Conservation (phyloP, 2,888 invertebrate genomes). For the Crepidodera aurea region DNA sequence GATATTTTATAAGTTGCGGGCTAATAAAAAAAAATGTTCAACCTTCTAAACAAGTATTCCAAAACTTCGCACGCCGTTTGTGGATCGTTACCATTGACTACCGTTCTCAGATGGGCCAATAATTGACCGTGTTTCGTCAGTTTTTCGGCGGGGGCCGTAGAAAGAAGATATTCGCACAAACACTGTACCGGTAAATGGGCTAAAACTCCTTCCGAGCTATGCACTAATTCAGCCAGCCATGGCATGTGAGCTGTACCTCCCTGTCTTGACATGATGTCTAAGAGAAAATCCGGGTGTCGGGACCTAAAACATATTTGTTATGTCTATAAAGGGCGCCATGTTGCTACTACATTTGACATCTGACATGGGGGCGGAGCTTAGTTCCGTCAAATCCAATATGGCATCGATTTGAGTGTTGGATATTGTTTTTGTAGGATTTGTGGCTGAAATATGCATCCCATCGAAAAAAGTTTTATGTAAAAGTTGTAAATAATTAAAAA, state of each 20-base stretch:
- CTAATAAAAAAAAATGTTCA: too few relatives aligned
- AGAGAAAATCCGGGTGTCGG: slow-evolving; percentile 88
- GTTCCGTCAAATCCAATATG: too few relatives aligned
- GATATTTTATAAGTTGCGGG: too few relatives aligned
- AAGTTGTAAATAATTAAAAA: too few relatives aligned
- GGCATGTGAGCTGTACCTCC: slow-evolving; percentile 95
- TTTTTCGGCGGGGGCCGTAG: slow-evolving; percentile 72
- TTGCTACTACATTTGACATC: too few relatives aligned
- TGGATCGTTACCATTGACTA: slow-evolving; percentile 64
- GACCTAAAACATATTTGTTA: too few relatives aligned
- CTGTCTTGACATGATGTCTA: slow-evolving; percentile 87
- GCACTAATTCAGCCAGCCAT: slow-evolving; percentile 93
- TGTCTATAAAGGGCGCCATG: too few relatives aligned
- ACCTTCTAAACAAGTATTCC: slow-evolving; percentile 85
- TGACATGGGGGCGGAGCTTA: too few relatives aligned
- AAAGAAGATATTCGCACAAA: slow-evolving; percentile 92
- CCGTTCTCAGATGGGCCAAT: slow-evolving; percentile 67
- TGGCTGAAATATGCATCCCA: too few relatives aligned
- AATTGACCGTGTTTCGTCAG: slow-evolving; percentile 77
- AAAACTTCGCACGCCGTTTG: slow-evolving; percentile 79
- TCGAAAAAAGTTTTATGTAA: too few relatives aligned
- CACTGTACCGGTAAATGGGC: slow-evolving; percentile 96
- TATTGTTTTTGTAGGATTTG: too few relatives aligned
- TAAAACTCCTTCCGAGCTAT: slow-evolving; percentile 85
- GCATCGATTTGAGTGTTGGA: too few relatives aligned